A percentile compares a stretch with the other conserved stretches of the same genome.
Conservation (phyloP, 1,140 invertebrate genomes). For the Drosophila littoralis region DNA sequence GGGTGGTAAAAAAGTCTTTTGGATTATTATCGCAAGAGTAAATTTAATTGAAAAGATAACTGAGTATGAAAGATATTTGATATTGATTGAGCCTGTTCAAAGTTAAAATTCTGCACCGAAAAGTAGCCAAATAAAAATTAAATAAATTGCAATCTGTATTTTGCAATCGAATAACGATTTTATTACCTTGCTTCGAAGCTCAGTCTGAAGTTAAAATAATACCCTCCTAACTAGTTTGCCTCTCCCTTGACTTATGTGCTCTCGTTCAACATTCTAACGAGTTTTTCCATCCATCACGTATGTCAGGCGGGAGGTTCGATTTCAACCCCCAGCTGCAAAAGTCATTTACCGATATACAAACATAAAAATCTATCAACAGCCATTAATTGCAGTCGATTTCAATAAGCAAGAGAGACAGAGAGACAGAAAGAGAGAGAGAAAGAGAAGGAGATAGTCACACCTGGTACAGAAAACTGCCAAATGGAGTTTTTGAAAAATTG, state of each 20-base stretch:
- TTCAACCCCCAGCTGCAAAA: slow-evolving; percentile 45
- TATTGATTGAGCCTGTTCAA: too few relatives aligned
- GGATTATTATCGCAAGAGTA: neutral
- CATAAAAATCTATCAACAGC: slow-evolving; percentile 80
- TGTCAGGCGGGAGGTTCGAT: neutral
- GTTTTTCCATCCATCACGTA: slow-evolving; percentile 19
- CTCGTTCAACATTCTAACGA: neutral
- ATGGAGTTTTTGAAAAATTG: slow-evolving; percentile 71
- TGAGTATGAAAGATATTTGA: too few relatives aligned
- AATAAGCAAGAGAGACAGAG: slow-evolving; percentile 15
- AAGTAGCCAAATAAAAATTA: too few relatives aligned
- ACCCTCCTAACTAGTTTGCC: too few relatives aligned
- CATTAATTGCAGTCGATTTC: slow-evolving; percentile 63
- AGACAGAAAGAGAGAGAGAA: neutral
- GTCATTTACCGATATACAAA: slow-evolving; percentile 70
- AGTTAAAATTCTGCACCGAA: too few relatives aligned
- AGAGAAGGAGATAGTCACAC: slow-evolving; percentile 59
- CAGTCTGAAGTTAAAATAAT: neutral
- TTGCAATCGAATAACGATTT: too few relatives aligned
- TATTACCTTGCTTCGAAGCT: too few relatives aligned
- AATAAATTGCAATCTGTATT: too few relatives aligned
- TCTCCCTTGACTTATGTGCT: too few relatives aligned
- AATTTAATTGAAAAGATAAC: too few relatives aligned
- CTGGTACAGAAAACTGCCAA: slow-evolving; percentile 52
- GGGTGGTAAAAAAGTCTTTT: neutral